Percentiles rank a stretch among this genome's conserved stretches.
These are phyloP conservation scores for Gymnocephalus cernua DNA, from an alignment of 2,113 vertebrate species.

Conservation along the genomic window DNA sequence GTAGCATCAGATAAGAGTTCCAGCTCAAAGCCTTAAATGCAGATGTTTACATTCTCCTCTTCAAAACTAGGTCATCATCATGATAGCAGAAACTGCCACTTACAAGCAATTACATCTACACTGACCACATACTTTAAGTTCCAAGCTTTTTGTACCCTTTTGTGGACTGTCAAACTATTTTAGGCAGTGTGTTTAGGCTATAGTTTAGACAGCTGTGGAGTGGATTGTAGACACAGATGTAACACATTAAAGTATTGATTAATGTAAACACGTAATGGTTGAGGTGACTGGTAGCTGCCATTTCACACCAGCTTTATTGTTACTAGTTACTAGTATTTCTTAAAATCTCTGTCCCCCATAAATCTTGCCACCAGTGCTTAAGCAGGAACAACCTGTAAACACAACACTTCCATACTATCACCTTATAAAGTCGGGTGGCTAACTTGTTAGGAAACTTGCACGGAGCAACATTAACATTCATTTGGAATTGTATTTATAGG, in stretches of 20 bases:
- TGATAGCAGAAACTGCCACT: constrained; percentile 9
- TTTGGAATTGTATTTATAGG: too few relatives aligned
- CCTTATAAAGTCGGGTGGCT: too few relatives aligned
- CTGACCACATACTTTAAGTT: not conserved
- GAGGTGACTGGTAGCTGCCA: not conserved
- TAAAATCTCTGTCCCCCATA: not conserved
- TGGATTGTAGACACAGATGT: not conserved
- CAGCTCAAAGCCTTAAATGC: not conserved
- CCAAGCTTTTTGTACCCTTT: not conserved
- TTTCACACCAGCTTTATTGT: not conserved
- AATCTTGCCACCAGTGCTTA: not conserved
- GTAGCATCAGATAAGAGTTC: not conserved
- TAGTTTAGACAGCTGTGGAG: not conserved
- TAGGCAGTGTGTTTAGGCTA: not conserved
- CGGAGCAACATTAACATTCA: too few relatives aligned
- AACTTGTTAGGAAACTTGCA: not conserved
- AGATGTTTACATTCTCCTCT: constrained; percentile 23
- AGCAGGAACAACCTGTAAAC: not conserved
- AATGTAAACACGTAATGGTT: not conserved
- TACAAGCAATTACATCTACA: not conserved
- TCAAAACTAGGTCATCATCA: constrained; percentile 5
- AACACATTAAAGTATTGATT: not conserved
- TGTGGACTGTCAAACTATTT: not conserved
- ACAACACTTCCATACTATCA: not conserved
- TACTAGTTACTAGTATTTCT: not conserved